These are phyloP conservation scores for Chelonus insularis DNA, from an alignment of 1,140 invertebrate genomes.

Conservation along the genomic window DNA sequence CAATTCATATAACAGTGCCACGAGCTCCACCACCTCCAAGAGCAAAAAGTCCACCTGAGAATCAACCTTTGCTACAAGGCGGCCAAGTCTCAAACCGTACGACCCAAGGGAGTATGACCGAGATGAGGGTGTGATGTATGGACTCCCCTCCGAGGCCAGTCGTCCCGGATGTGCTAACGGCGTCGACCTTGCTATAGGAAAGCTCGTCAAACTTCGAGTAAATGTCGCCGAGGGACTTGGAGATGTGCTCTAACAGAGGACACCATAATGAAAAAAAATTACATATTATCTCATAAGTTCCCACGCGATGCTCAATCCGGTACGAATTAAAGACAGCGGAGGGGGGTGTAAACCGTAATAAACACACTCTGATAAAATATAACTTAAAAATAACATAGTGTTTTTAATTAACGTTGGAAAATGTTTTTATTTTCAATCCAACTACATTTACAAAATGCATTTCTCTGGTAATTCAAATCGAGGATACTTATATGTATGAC, in stretches of 20 bases:
- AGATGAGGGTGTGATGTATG: slow-evolving; percentile 83
- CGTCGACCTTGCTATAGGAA: slow-evolving; percentile 53
- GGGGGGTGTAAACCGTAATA: slow-evolving; percentile 7
- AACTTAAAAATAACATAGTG: not conserved
- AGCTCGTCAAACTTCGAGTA: slow-evolving; percentile 22
- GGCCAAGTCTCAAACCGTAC: slow-evolving; percentile 60
- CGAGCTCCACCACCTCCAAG: slow-evolving; percentile 63
- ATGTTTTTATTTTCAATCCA: no score
- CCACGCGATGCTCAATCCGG: slow-evolving; percentile 9
- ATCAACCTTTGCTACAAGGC: slow-evolving; percentile 60
- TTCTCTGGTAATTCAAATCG: no score
- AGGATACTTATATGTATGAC: no score
- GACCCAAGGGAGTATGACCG: slow-evolving; percentile 75
- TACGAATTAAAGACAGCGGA: slow-evolving; percentile 24
- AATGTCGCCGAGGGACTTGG: slow-evolving; percentile 12
- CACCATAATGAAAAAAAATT: not conserved
- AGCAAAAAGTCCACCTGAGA: slow-evolving; percentile 63
- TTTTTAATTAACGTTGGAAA: not conserved
- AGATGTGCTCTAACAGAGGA: not conserved
- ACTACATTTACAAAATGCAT: no score
- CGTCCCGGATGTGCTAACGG: slow-evolving; percentile 54
- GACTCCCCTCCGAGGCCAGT: slow-evolving; percentile 57
- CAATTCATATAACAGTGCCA: slow-evolving; percentile 63
- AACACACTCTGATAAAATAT: no score
- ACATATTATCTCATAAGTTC: not conserved